Evolutionary conservation across 1,140 invertebrate species (phyloP), one percentile per base, ranked within the genome.

Genomic region (Aplysia californica): DNA sequence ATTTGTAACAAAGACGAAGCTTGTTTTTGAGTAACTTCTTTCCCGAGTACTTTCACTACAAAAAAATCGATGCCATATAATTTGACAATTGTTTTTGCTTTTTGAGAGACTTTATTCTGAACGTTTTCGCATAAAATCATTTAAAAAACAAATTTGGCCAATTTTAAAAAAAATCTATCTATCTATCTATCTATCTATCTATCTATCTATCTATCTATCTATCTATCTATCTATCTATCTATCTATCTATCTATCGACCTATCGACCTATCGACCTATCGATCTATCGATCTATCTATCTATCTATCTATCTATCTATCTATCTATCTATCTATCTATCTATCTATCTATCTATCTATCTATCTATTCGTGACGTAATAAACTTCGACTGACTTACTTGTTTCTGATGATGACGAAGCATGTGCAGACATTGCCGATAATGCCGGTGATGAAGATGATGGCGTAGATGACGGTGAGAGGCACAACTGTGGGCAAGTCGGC

Each of bases 401-500:
- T 88, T 68, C 81, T 83, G 1, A 79, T 79, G 33, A 89, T 87
- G 6, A 88, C 87, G 41, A 87, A 75, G 68, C 87, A 89, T 20
- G 87, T 89, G 71, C 81, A 87, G 23, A 87, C 78, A 77, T 88
- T 89, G 15, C 87, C 87, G 15, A 87, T 65, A 20, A 87, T 65
- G 38, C 87, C 87, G 5, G 83, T 82, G 5, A 87, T 38, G 38
- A 89, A 82, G 58, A 89, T 84, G 26, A 87, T 69, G 35, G 68
- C 79, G 70, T 89, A 89, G 15, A 89, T 75, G 31, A 84, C 44
- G 15, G 86, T 87, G 23, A 87, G 80, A 0, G 81, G 74, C 31
- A 85, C 77, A 18, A 84, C 83, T 1, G 75, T 72, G 0, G 70
- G 64, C 33, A 86, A 55, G 31, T 74, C 55, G 18, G 78, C 79